A percentile compares a stretch with the other conserved stretches of the same genome.
Conservation (phyloP, 1,140 invertebrate species). For the Meteorus sp. region DNA sequence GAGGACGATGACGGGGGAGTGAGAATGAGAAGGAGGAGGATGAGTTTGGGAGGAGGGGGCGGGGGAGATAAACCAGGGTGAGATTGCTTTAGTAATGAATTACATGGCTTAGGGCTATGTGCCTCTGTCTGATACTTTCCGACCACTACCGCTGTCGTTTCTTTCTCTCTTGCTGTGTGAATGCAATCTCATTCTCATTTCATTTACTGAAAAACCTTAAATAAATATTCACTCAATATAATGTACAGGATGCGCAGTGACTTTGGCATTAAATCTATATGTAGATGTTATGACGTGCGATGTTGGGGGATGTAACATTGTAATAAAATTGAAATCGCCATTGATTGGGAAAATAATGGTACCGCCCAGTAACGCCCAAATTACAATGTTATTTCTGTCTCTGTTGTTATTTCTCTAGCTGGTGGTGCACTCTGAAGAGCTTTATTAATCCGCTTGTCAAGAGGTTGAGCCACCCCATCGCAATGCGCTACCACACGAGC, state of each 20-base stretch:
- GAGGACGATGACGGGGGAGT: neutral
- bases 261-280: neutral
- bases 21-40: neutral
- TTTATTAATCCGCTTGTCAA: conserved; percentile 43
- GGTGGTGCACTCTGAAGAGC: conserved; percentile 30
- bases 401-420: too few species aligned
- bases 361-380: conserved; percentile 43
- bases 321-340: conserved; percentile 29
- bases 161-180: conserved; percentile 27
- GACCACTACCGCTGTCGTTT: conserved; percentile 32
- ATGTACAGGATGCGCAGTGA: too few species aligned
- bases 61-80: conserved; percentile 43
- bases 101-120: conserved; percentile 60
- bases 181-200: conserved; percentile 6
- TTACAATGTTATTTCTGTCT: neutral
- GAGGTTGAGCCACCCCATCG: conserved; percentile 14
- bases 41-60: conserved; percentile 18
- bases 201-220: conserved; percentile 14
- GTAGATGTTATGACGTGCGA: neutral
- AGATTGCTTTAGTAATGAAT: conserved; percentile 63
- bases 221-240: conserved; percentile 16
- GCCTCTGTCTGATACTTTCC: conserved; percentile 56
- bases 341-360: conserved; percentile 40
- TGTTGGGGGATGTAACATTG: too few species aligned
- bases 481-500: conserved; percentile 5